Evolutionary conservation across 2,888 invertebrate genomes (phyloP).

Genomic region (Tillus elongatus): DNA sequence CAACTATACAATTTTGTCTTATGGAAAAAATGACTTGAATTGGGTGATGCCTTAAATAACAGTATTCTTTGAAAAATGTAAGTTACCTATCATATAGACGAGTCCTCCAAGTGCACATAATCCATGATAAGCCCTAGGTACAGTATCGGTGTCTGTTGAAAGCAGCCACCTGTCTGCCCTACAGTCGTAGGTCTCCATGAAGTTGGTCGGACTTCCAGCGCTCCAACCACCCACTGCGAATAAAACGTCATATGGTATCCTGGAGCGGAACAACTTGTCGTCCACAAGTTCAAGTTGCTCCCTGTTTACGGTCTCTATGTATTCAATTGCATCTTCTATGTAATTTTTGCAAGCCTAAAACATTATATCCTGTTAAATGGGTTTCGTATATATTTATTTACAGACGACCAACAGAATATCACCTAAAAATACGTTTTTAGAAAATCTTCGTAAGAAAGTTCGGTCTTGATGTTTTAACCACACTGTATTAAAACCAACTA

Average conservation of each 20-base stretch:
- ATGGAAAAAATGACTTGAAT: no score
- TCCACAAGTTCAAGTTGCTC: neutral
- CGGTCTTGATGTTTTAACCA: no score
- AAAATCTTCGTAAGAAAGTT: no score
- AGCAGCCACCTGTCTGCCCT: slow-evolving; percentile 72
- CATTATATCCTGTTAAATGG: no score
- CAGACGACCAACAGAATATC: no score
- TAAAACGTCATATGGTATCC: slow-evolving; percentile 67
- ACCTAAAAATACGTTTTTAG: no score
- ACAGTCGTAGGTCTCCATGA: slow-evolving; percentile 68
- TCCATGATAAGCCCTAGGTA: slow-evolving; percentile 70
- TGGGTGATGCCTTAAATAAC: no score
- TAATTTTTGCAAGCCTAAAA: slow-evolving; percentile 30
- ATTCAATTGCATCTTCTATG: slow-evolving; percentile 24
- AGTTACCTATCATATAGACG: slow-evolving; percentile 64
- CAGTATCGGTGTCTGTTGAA: slow-evolving; percentile 56
- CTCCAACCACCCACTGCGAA: slow-evolving; percentile 82
- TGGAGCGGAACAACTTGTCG: slow-evolving; percentile 42
- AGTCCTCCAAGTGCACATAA: slow-evolving; percentile 60
- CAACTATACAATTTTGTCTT: no score
- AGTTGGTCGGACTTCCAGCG: slow-evolving; percentile 74
- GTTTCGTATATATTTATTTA: no score
- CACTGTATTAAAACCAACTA: no score
- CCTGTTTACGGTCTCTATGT: slow-evolving; percentile 18
- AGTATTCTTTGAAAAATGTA: no score